These are phyloP conservation scores for Neoitamus cyanurus DNA, from an alignment of 2,888 invertebrate genomes.

Conservation along the genomic window DNA sequence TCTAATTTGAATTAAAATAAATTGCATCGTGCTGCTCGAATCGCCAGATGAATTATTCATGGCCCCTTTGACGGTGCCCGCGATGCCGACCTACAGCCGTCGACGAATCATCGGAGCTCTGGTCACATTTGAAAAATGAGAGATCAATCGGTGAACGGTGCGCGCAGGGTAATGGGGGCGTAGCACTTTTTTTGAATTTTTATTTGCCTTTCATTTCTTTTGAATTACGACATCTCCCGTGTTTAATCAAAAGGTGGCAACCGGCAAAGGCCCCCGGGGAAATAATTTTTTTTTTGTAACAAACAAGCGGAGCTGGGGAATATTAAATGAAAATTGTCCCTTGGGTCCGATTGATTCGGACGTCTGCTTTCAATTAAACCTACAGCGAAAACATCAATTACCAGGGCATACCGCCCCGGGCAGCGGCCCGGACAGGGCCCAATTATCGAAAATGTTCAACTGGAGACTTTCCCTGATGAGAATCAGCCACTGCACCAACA, in stretches of 20 bases:
- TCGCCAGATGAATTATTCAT: slow-evolving; percentile 34
- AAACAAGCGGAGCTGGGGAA: neutral
- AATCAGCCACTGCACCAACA: neutral
- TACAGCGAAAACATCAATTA: neutral
- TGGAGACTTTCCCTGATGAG: neutral
- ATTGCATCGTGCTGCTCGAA: slow-evolving; percentile 5
- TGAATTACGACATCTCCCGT: neutral
- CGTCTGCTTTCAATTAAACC: neutral
- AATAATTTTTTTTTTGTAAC: neutral
- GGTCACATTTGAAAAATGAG: slow-evolving; percentile 16
- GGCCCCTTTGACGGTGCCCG: neutral
- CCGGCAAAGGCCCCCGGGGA: neutral
- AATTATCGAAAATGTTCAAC: neutral
- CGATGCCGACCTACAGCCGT: neutral
- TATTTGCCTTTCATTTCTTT: neutral
- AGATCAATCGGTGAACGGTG: neutral
- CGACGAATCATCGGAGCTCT: neutral
- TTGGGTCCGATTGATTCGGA: neutral
- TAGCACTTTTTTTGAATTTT: neutral
- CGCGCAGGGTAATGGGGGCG: neutral
- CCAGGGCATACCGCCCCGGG: neutral
- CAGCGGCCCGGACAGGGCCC: neutral
- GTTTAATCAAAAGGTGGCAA: neutral
- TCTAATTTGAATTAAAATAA: slow-evolving; percentile 42
- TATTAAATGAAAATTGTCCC: slow-evolving; percentile 20